Base-by-base conservation (phyloP, 2,888 invertebrate genomes). In the Tiphia femorata region DNA sequence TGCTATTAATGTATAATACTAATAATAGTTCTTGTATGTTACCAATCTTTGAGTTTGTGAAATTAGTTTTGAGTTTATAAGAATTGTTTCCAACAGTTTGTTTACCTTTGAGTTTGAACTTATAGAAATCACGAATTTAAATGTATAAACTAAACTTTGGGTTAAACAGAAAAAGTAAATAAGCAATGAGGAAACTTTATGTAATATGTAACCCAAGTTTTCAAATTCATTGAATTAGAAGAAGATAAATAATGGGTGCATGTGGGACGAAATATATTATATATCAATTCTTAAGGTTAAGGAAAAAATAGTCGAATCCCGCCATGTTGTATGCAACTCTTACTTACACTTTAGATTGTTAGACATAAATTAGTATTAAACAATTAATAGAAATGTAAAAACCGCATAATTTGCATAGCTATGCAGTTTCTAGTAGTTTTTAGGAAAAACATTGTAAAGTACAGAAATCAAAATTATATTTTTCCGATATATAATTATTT, bases 271-370 rank as follows among this genome's bases (percentile, higher is more conserved):
- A 21, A 17, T 3, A n/a, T 4, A 40, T 40, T 20, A n/a, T 40
- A n/a, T 40, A 40, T 17, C n/a, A n/a, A 19, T 17, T 40, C 21
- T 63, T 44, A 51, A 71, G 70, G 72, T 71, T 71, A 72, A 50
- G 33, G 19, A 49, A 50, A 56, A 55, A 57, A 57, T 46, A 55
- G 29, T 49, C 42, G 48, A 37, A 40, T 46, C 44, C 56, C 70
- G 70, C 72, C 70, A 72, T 70, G 52, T 71, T 71, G 67, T 44
- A 58, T 59, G 56, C 52, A 51, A 35, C 41, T 62, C 57, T 48
- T 66, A 8, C 12, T 16, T 12, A 21, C 19, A 6, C 30, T 29
- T 8, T n/a, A 30, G 5, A 17, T 4, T 17, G 33, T 33, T 33
- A 16, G 40, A 20, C 21, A 40, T 17, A 17, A n/a, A n/a, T n/a